Conservation (phyloP, 2,888 invertebrate genomes). For the Adelognathus sp. region DNA sequence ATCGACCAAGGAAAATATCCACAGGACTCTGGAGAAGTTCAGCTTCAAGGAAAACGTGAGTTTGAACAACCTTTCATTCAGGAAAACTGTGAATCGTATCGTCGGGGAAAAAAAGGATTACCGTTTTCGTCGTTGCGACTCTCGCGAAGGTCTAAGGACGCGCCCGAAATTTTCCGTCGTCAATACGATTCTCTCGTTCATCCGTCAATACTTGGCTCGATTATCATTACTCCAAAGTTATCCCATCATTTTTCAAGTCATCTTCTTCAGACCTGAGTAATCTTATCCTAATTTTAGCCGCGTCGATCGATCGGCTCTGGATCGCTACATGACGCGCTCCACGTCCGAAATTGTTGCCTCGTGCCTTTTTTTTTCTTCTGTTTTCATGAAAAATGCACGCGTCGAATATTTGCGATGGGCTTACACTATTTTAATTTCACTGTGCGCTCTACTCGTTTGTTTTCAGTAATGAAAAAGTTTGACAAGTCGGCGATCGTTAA, state of each 20-base stretch:
- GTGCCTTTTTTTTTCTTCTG: background rate
- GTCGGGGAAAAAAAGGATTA: slow-evolving; percentile 6
- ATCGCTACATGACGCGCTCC: background rate
- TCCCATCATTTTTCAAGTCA: too few species aligned
- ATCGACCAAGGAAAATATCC: slow-evolving; percentile 77
- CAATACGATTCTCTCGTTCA: background rate
- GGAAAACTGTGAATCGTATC: slow-evolving; percentile 5
- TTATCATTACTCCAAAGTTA: background rate
- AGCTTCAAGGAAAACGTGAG: slow-evolving; percentile 74
- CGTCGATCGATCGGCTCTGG: background rate
- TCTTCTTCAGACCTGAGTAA: too few species aligned
- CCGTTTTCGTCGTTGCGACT: background rate
- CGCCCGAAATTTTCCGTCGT: background rate
- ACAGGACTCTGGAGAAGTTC: slow-evolving; percentile 70
- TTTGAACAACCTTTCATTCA: slow-evolving; percentile 21
- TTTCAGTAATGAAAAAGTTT: background rate
- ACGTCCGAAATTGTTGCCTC: background rate
- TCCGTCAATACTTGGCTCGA: slow-evolving; percentile 25
- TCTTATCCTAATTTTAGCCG: background rate
- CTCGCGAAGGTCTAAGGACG: background rate
- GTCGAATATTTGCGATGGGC: background rate
- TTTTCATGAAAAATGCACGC: background rate
- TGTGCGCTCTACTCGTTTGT: background rate
- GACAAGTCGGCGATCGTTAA: background rate
- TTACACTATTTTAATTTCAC: background rate